A percentile compares a stretch with the other conserved stretches of the same genome.
These are phyloP conservation scores for Sphaerodactylus townsendi DNA, from an alignment of 2,113 vertebrate genomes.

Conservation along the genomic window DNA sequence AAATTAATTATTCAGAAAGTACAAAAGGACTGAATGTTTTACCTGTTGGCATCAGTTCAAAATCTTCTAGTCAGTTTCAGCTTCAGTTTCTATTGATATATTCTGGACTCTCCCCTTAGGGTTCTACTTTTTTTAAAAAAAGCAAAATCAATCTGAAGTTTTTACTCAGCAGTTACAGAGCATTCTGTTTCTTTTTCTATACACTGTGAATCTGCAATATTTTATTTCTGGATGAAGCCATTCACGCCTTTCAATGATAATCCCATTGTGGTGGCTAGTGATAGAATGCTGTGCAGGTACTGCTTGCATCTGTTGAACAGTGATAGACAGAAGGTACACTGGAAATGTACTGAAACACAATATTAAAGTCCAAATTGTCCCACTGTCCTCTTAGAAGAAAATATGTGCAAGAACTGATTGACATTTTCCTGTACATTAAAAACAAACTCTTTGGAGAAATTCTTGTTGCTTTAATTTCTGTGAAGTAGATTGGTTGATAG, in stretches of 20 bases:
- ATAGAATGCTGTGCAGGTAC: neutral
- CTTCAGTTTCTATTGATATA: neutral
- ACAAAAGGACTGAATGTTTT: slow-evolving; percentile 16
- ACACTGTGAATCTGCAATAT: neutral
- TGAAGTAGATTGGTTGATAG: neutral
- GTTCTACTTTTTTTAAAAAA: neutral
- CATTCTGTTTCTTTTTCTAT: neutral
- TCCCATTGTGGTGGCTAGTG: neutral
- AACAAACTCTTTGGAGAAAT: neutral
- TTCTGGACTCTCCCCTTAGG: neutral
- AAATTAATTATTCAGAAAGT: slow-evolving; percentile 48
- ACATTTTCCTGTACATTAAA: neutral
- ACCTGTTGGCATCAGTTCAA: slow-evolving; percentile 33
- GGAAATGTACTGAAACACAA: neutral
- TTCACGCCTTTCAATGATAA: neutral
- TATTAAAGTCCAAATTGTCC: neutral
- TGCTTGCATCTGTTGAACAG: neutral
- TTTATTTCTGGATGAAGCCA: neutral
- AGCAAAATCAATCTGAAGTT: neutral
- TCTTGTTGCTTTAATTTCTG: neutral
- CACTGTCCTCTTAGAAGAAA: neutral
- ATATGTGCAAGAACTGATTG: neutral
- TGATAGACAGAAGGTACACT: neutral
- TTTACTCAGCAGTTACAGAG: neutral
- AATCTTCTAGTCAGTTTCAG: slow-evolving; percentile 19